Percentiles rank a stretch among this genome's conserved stretches.
Conservation (phyloP, 2,797 vertebrate genomes). For the Gymnothorax reevesii region DNA sequence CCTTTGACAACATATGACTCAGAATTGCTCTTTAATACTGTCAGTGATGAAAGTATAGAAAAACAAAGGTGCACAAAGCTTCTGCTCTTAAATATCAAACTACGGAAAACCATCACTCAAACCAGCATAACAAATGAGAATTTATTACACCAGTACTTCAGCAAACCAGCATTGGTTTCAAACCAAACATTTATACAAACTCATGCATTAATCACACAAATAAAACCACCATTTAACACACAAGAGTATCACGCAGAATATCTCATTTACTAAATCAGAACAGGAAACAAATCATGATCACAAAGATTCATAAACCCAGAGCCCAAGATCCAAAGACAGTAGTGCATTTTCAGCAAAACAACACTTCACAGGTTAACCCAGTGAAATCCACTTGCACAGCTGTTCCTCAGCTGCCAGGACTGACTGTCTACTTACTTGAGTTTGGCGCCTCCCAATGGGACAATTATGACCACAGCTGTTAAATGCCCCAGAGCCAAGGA, state of each 20-base stretch:
- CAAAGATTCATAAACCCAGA: neutral
- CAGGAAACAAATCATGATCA: neutral
- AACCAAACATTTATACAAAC: neutral
- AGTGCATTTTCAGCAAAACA: neutral
- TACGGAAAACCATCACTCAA: no score
- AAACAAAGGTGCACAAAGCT: neutral
- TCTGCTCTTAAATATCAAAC: neutral
- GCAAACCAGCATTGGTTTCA: no score
- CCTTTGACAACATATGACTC: constrained; percentile 96
- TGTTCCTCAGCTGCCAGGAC: neutral
- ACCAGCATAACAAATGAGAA: neutral
- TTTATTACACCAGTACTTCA: no score
- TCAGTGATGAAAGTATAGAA: constrained; percentile 97
- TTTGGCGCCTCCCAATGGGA: neutral
- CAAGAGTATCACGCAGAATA: no score
- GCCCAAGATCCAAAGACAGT: neutral
- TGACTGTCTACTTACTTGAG: neutral
- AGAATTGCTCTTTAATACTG: constrained; percentile 93
- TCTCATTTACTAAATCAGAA: neutral
- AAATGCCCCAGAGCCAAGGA: neutral
- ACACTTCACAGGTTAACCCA: neutral
- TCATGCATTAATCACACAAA: no score
- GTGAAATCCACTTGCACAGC: neutral
- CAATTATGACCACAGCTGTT: neutral
- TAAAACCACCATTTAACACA: no score